These are phyloP conservation scores for Sialis lutaria DNA, from an alignment of 2,888 invertebrate species.

Conservation along the genomic window DNA sequence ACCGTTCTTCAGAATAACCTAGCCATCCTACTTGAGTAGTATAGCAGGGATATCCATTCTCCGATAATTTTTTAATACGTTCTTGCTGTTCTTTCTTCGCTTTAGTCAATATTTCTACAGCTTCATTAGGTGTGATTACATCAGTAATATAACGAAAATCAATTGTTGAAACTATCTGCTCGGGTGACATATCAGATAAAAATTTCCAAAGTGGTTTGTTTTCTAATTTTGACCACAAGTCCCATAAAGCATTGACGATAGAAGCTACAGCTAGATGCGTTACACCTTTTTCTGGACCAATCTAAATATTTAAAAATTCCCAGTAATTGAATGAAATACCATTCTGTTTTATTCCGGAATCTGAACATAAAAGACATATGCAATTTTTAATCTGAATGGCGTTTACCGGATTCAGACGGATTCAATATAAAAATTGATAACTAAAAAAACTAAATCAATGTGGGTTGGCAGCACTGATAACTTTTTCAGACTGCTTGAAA, in stretches of 20 bases:
- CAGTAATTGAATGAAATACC: too few species aligned
- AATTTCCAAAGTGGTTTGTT: conserved; percentile 78
- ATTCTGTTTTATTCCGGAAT: too few species aligned
- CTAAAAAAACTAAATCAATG: too few species aligned
- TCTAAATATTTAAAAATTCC: conserved; percentile 30
- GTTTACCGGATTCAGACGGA: too few species aligned
- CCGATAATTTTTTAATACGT: conserved; percentile 41
- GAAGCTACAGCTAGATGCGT: conserved; percentile 76
- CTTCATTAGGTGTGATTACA: conserved; percentile 67
- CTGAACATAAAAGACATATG: too few species aligned
- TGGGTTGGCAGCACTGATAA: too few species aligned
- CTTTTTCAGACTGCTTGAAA: too few species aligned
- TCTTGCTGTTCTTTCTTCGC: conserved; percentile 37
- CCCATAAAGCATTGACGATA: conserved; percentile 82
- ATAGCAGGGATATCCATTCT: conserved; percentile 68
- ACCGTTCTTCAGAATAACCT: conserved; percentile 64
- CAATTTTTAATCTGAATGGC: too few species aligned
- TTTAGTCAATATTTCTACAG: conserved; percentile 45
- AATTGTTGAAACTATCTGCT: conserved; percentile 66
- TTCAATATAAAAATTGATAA: too few species aligned
- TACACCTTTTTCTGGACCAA: conserved; percentile 84
- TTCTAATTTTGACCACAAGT: conserved; percentile 73
- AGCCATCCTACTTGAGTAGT: conserved; percentile 84
- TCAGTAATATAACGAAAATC: conserved; percentile 78
- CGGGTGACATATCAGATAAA: conserved; percentile 66